phyloP scores from a whole-genome alignment of 1,140 invertebrate genomes.

The Notospermus geniculatus region DNA sequence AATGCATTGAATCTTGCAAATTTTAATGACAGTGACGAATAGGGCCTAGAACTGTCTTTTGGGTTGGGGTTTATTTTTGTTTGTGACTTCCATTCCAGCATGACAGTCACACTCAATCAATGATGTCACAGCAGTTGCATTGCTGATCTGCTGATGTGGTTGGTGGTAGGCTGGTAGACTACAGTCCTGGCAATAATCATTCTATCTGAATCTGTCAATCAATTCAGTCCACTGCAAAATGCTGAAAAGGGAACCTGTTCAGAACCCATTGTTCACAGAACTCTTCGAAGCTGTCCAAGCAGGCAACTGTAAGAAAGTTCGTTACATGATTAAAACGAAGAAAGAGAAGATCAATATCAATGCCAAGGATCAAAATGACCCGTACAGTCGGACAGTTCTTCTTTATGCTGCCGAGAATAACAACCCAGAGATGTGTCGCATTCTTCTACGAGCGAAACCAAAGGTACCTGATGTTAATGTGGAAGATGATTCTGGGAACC shows the following conservation, averaged over 20 bases:
- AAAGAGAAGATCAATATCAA: constrained; percentile 31
- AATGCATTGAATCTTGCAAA: too few relatives aligned
- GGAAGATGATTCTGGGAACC: constrained; percentile 32
- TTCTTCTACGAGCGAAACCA: constrained; percentile 35
- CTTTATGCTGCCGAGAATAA: constrained; percentile 34
- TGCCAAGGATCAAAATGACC: constrained; percentile 28
- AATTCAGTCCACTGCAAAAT: too few relatives aligned
- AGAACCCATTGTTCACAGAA: not conserved
- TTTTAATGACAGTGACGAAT: too few relatives aligned
- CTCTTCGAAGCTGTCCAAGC: constrained; percentile 26
- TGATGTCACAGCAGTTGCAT: too few relatives aligned
- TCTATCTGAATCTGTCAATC: too few relatives aligned
- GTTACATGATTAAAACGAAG: constrained; percentile 23
- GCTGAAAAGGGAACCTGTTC: not conserved
- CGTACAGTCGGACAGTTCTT: constrained; percentile 31
- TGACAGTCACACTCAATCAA: too few relatives aligned
- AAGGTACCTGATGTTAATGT: constrained; percentile 38
- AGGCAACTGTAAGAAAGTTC: constrained; percentile 24
- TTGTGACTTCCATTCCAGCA: too few relatives aligned
- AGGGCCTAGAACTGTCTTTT: too few relatives aligned
- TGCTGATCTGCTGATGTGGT: too few relatives aligned
- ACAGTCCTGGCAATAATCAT: too few relatives aligned
- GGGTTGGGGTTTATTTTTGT: too few relatives aligned
- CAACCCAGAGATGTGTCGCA: constrained; percentile 32
- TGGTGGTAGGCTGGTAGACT: too few relatives aligned